Percentiles rank a stretch among this genome's conserved stretches.
Conservation (phyloP, 2,113 vertebrate genomes). For the Calyptomena viridis region DNA sequence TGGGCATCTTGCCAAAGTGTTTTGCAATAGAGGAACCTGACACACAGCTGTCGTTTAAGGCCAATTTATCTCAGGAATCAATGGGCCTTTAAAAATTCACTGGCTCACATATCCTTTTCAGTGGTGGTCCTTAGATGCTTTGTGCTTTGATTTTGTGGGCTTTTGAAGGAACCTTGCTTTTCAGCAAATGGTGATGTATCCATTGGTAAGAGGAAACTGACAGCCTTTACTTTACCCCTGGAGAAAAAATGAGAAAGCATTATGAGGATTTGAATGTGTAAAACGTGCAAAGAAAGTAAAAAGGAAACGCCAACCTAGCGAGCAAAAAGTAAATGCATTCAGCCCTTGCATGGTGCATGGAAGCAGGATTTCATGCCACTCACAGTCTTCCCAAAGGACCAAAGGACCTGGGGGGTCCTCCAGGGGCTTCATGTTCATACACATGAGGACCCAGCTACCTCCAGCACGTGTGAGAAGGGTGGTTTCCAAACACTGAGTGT, state of each 20-base stretch:
- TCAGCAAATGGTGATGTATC: slow-evolving; percentile 71
- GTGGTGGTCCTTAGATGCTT: slow-evolving; percentile 71
- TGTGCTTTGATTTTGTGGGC: slow-evolving; percentile 64
- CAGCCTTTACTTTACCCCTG: slow-evolving; percentile 89
- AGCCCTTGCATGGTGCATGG: accelerated
- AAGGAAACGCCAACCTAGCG: neutral
- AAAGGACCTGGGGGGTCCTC: too few species aligned
- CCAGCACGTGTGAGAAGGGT: neutral
- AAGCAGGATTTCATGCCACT: neutral
- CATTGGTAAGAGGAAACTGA: slow-evolving; percentile 89
- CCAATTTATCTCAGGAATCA: slow-evolving; percentile 1
- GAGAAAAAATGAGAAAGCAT: slow-evolving; percentile 30
- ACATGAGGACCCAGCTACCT: neutral
- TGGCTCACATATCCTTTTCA: slow-evolving; percentile 77
- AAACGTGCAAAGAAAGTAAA: neutral
- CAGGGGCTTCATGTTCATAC: neutral
- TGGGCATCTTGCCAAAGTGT: slow-evolving; percentile 30
- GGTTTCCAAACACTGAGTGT: neutral
- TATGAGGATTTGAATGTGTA: neutral
- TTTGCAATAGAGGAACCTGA: slow-evolving; percentile 59
- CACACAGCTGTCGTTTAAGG: slow-evolving; percentile 1
- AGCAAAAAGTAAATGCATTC: neutral
- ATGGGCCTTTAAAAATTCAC: slow-evolving; percentile 63
- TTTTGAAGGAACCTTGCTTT: slow-evolving; percentile 74
- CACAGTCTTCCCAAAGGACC: neutral